A percentile compares a stretch with the other conserved stretches of the same genome.
Evolutionary conservation across 2,113 vertebrate genomes (phyloP).

Genomic region (Paramormyrops kingsleyae): DNA sequence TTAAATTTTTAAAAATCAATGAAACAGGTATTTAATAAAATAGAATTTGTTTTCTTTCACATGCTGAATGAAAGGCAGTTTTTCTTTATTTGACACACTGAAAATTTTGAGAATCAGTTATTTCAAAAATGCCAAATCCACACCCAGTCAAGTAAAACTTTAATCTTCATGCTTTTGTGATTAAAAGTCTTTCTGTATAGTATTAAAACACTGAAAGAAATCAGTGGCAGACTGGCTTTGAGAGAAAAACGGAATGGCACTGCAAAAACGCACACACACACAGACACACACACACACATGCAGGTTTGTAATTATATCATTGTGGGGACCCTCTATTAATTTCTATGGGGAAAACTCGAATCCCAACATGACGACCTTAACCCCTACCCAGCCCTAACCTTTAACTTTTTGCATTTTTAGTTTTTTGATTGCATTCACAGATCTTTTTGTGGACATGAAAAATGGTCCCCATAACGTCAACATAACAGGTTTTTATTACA

Average conservation of each 20-base stretch:
- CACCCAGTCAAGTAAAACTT: background rate
- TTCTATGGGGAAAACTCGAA: too few species aligned
- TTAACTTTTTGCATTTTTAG: too few species aligned
- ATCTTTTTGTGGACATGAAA: too few species aligned
- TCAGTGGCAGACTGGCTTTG: background rate
- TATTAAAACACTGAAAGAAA: background rate
- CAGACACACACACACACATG: background rate
- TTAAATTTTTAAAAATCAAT: background rate
- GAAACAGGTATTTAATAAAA: background rate
- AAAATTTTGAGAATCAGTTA: background rate
- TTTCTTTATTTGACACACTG: background rate
- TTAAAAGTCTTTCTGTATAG: background rate
- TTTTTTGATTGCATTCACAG: too few species aligned
- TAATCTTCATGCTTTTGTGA: background rate
- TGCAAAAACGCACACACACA: background rate
- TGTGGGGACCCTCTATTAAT: too few species aligned
- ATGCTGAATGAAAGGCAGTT: background rate
- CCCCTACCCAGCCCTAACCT: too few species aligned
- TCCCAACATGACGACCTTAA: too few species aligned
- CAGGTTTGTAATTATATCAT: too few species aligned
- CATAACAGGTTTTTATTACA: too few species aligned
- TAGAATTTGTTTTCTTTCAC: background rate
- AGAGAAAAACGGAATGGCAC: background rate
- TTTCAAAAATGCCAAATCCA: constrained; percentile 19
- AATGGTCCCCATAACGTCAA: too few species aligned